These are phyloP conservation scores for Scelioninae gen. 1 DNA, from an alignment of 2,888 invertebrate species.

Conservation along the genomic window DNA sequence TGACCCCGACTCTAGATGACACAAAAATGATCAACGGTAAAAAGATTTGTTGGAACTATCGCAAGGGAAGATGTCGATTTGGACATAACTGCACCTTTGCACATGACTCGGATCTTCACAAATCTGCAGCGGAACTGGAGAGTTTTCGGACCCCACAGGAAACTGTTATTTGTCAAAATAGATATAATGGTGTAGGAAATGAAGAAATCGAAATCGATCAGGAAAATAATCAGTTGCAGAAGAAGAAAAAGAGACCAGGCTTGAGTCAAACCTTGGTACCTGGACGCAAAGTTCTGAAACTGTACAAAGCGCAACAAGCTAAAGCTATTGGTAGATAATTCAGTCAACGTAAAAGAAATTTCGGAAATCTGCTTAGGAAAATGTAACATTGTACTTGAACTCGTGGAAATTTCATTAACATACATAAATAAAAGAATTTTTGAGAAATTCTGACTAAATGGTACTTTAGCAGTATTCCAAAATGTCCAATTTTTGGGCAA, in stretches of 20 bases:
- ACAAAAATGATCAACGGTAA: slow-evolving; percentile 93
- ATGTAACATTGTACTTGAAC: too few species aligned
- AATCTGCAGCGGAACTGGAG: slow-evolving; percentile 86
- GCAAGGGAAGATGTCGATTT: slow-evolving; percentile 95
- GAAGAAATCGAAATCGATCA: slow-evolving; percentile 85
- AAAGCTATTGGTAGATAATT: slow-evolving; percentile 82
- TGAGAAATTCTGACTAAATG: too few species aligned
- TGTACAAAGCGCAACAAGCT: slow-evolving; percentile 88
- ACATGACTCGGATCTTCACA: slow-evolving; percentile 93
- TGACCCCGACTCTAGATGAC: slow-evolving; percentile 89
- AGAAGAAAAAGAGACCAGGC: slow-evolving; percentile 90
- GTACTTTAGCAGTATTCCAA: too few species aligned
- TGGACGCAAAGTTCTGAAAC: slow-evolving; percentile 93
- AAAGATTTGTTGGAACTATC: slow-evolving; percentile 96
- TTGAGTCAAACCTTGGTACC: slow-evolving; percentile 91
- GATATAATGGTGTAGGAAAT: slow-evolving; percentile 75
- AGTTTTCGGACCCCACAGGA: slow-evolving; percentile 85
- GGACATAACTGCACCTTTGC: slow-evolving; percentile 96
- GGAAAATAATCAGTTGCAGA: slow-evolving; percentile 84
- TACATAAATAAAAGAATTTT: too few species aligned
- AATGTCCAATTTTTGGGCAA: too few species aligned
- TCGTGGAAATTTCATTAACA: too few species aligned
- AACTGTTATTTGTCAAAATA: slow-evolving; percentile 83
- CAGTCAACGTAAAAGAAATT: too few species aligned
- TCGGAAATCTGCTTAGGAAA: too few species aligned